phyloP scores from a whole-genome alignment of 2,113 vertebrate genomes.

The Diadophis punctatus region DNA sequence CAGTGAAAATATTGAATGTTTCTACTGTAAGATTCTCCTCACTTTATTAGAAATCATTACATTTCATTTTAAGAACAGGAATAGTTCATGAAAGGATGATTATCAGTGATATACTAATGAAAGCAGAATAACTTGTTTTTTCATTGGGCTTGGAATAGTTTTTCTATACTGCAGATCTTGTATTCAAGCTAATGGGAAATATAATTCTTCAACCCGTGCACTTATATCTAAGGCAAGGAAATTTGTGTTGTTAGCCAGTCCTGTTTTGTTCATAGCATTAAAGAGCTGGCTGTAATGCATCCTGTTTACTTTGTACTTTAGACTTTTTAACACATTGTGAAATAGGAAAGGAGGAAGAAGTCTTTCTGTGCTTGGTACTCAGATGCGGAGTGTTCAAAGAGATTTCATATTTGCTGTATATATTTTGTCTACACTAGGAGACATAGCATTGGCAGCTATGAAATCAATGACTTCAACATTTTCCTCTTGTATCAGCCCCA shows the following conservation, averaged over 20 bases:
- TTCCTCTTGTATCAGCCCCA: not conserved
- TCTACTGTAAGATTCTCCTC: not conserved
- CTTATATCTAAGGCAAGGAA: not conserved
- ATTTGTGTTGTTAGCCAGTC: not conserved
- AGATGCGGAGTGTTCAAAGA: not conserved
- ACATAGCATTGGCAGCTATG: not conserved
- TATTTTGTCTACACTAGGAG: not conserved
- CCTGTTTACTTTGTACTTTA: constrained; percentile 5
- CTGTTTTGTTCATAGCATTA: not conserved
- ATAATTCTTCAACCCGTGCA: not conserved
- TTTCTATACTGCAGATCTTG: not conserved
- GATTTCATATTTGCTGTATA: not conserved
- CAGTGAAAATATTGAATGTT: not conserved
- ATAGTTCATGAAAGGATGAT: not conserved
- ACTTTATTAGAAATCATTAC: not conserved
- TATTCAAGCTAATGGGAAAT: not conserved
- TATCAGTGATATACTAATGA: not conserved
- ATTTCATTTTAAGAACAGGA: not conserved
- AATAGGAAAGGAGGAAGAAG: not conserved
- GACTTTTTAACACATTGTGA: not conserved
- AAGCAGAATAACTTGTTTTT: not conserved
- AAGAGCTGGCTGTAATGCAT: not conserved
- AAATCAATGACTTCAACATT: not conserved
- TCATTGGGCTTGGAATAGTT: not conserved
- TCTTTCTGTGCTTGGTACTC: not conserved